Percentiles rank a stretch among this genome's conserved stretches.
phyloP scores from a whole-genome alignment of 30 jellyfish, hydroid and myxozoan genomes.

The Turritopsis dohrnii region DNA sequence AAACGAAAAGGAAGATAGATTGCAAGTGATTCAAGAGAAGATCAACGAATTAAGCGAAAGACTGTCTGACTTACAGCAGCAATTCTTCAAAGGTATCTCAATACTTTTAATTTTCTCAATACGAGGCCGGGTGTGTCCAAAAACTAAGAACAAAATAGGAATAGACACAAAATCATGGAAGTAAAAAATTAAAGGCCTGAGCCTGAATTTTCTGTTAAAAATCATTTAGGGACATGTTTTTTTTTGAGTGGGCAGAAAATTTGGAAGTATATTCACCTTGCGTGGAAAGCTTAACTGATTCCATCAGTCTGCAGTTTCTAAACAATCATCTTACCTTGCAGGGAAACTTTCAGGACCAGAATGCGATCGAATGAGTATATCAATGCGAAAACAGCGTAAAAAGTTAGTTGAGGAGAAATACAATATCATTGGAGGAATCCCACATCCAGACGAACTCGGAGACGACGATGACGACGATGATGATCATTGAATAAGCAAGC shows the following conservation, averaged over 20 bases:
- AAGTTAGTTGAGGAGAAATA: neutral
- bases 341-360: conserved; percentile 15
- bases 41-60: neutral
- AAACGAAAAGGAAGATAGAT: neutral
- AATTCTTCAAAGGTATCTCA: neutral
- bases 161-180: no score
- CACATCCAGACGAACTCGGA: conserved; percentile 1
- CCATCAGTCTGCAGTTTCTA: no score
- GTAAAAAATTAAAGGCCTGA: no score
- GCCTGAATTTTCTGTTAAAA: no score
- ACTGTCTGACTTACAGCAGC: neutral
- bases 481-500: neutral
- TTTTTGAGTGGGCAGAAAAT: no score
- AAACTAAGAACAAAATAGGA: no score
- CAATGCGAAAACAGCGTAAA: conserved; percentile 2
- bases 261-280: neutral
- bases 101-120: no score
- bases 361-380: neutral
- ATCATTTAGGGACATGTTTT: no score
- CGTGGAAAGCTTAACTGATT: no score
- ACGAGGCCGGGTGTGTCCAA: neutral
- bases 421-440: neutral
- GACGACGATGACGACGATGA: neutral
- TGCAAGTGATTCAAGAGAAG: conserved; percentile 1
- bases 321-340: no score